Percentiles rank a stretch among this genome's conserved stretches.
phyloP scores from a whole-genome alignment of 2,113 vertebrate genomes.

The Microtus ochrogaster region DNA sequence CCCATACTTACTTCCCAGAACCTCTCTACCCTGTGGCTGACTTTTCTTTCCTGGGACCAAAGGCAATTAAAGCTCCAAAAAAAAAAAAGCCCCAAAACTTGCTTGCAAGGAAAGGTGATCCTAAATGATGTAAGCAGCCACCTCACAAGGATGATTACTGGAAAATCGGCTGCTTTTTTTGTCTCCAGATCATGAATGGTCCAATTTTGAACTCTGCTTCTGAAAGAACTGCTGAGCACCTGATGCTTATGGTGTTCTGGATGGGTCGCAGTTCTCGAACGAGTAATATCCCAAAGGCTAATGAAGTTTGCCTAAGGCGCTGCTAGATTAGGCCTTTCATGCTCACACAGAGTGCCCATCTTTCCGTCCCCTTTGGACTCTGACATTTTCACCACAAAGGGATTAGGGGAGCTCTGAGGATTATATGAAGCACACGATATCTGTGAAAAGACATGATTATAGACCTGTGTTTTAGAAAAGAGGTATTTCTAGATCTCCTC shows the following conservation, averaged over 20 bases:
- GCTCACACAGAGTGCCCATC: slow-evolving; percentile 55
- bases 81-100: slow-evolving; percentile 11
- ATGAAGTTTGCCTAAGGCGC: slow-evolving; percentile 66
- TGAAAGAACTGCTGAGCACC: slow-evolving; percentile 26
- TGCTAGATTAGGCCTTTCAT: slow-evolving; percentile 45
- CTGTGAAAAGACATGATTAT: slow-evolving; percentile 49
- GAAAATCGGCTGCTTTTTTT: slow-evolving; percentile 66
- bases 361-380: slow-evolving; percentile 49
- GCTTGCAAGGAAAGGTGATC: slow-evolving; percentile 38
- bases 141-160: neutral
- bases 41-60: slow-evolving; percentile 54
- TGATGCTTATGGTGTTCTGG: neutral
- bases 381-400: slow-evolving; percentile 65
- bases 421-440: slow-evolving; percentile 31
- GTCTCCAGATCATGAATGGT: slow-evolving; percentile 36
- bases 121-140: slow-evolving; percentile 42
- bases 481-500: slow-evolving; percentile 58
- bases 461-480: slow-evolving; percentile 54
- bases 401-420: neutral
- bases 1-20: slow-evolving; percentile 55
- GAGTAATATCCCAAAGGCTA: slow-evolving; percentile 43
- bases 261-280: neutral
- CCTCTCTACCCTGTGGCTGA: slow-evolving; percentile 24
- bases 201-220: slow-evolving; percentile 30
- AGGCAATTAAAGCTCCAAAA: slow-evolving; percentile 59